phyloP scores from a whole-genome alignment of 2,113 vertebrate genomes.

The Thunnus thynnus region DNA sequence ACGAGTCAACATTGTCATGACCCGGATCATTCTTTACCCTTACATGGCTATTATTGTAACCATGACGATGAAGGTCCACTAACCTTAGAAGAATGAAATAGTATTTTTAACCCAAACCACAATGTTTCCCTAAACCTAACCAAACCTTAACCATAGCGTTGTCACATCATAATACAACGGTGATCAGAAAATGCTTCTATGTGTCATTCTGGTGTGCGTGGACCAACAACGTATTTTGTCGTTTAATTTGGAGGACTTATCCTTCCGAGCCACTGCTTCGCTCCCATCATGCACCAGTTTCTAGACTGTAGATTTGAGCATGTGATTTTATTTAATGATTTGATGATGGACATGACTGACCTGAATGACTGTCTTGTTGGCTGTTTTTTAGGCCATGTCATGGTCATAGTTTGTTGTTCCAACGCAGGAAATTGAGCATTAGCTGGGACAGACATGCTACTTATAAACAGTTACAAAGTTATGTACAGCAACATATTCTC shows the following conservation, averaged over 20 bases:
- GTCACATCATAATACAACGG: neutral
- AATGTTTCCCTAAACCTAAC: no score
- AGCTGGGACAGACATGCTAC: constrained; percentile 2
- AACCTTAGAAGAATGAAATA: no score
- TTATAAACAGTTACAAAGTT: neutral
- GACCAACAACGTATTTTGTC: neutral
- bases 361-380: neutral
- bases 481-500: neutral
- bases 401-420: neutral
- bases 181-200: no score
- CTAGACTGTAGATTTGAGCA: constrained; percentile 6
- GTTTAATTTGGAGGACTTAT: neutral
- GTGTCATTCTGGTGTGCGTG: neutral
- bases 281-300: constrained; percentile 35
- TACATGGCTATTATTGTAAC: neutral
- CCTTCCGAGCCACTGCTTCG: constrained; percentile 40
- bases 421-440: constrained; percentile 1
- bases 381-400: constrained; percentile 8
- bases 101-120: no score
- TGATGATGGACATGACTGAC: neutral
- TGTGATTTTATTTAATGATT: constrained; percentile 17
- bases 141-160: neutral
- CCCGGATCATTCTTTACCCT: neutral
- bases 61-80: no score
- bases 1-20: no score